Base-by-base conservation (phyloP, 2,797 vertebrate species). In the Selene dorsalis region DNA sequence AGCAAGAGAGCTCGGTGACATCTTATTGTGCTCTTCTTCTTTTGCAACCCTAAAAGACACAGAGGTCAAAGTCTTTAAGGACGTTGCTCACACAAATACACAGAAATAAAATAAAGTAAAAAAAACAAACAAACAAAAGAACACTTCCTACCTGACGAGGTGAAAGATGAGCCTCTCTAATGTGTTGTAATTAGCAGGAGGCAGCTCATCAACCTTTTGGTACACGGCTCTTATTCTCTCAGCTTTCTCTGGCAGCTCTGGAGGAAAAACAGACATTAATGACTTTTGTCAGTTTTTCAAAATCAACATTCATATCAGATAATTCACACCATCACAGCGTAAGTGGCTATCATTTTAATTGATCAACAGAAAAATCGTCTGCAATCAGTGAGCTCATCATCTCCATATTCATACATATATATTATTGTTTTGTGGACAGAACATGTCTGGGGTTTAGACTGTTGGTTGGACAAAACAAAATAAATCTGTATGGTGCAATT, bases 131-230 rank as follows among this genome's bases (percentile, higher is more conserved):
- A n/a, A n/a, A n/a, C n/a, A n/a, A n/a, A n/a, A n/a, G n/a, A n/a
- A n/a, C n/a, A 58, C 4, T 10, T 43, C 70, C 43, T 95, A 97
- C 98, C 95, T 97, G 93, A 99, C 97, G 1, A 99, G 96, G 83
- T 99, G 98, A 92, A 99, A 99, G 91, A 99, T 91, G 18, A 99
- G 96, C 12, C 98, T 92, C 84, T 99, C 98, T 84, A 99, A 89
- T 0, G 96, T 96, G 77, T 91, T 94, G 78, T 95, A 97, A 89
- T 97, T 96, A 71, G 96, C 94, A 24, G 94, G 88, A 0, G 98
- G 97, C 69, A 99, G 96, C 77, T 97, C 96, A 30, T 97, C 97
- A 3, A 98, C 86, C 63, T 96, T 96, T 20, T 95, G 93, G 74
- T 99, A 99, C 59, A 99, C 94, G 17, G 97, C 96, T 30, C 92